phyloP scores from a whole-genome alignment of 23 tunicate species.

The Ciona savignyi region DNA sequence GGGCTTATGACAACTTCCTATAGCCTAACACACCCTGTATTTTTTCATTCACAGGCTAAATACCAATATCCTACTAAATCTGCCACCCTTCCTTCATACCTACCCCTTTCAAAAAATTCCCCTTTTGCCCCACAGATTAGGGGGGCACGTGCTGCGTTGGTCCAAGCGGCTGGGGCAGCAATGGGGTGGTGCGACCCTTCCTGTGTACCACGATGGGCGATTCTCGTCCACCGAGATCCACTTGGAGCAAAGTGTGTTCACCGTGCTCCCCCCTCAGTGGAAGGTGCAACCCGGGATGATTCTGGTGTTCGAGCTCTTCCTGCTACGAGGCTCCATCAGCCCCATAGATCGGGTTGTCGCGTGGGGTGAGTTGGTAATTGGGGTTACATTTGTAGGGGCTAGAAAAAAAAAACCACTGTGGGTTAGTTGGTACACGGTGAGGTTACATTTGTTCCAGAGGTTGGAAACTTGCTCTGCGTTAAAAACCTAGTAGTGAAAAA shows the following conservation, averaged over 20 bases:
- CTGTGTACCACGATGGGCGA: constrained; percentile 77
- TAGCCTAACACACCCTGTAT: too few species aligned
- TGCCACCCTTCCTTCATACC: too few species aligned
- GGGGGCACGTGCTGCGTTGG: constrained; percentile 90
- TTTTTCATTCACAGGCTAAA: too few species aligned
- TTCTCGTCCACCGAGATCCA: constrained; percentile 51
- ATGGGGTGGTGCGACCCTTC: constrained; percentile 96
- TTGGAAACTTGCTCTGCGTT: too few species aligned
- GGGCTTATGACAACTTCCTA: too few species aligned
- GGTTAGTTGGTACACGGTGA: too few species aligned
- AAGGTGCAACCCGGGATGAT: constrained; percentile 94
- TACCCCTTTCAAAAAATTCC: too few species aligned
- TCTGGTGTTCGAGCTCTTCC: constrained; percentile 74
- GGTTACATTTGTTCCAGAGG: too few species aligned
- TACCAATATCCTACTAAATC: too few species aligned
- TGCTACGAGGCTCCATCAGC: constrained; percentile 73
- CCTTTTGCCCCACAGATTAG: constrained; percentile 39
- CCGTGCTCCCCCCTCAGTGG: constrained; percentile 86
- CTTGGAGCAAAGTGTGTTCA: constrained; percentile 88
- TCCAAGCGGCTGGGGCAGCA: constrained; percentile 78
- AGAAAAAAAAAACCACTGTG: too few species aligned
- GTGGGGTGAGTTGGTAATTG: constrained; percentile 53
- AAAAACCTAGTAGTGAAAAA: constrained; percentile 60
- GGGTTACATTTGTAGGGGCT: too few species aligned
- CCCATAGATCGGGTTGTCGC: constrained; percentile 95